Conservation (phyloP, 2,888 invertebrate genomes). For the Masnerella sp. region DNA sequence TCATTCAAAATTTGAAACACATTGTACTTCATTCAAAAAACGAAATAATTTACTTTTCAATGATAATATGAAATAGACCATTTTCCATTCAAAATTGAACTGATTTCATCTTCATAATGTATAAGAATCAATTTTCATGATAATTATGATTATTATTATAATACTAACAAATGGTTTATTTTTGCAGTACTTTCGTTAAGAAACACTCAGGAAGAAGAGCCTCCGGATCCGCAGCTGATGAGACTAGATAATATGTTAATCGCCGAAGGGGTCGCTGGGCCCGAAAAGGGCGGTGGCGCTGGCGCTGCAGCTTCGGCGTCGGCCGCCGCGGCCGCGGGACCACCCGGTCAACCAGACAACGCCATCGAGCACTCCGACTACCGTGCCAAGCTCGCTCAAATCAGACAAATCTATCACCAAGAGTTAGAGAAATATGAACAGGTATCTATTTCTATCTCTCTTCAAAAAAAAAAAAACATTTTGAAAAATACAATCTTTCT, state of each 20-base stretch:
- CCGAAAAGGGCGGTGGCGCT: conserved; percentile 94
- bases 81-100: too few species aligned
- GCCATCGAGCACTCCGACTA: conserved; percentile 99
- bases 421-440: too few species aligned
- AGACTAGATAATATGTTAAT: conserved; percentile 99
- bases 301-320: conserved; percentile 94
- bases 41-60: too few species aligned
- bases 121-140: too few species aligned
- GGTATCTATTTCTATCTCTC: too few species aligned
- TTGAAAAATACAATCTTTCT: neutral
- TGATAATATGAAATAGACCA: too few species aligned
- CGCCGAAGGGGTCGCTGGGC: conserved; percentile 98
- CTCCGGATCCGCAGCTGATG: conserved; percentile 99
- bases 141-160: too few species aligned
- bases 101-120: too few species aligned
- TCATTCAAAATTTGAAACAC: too few species aligned
- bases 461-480: neutral
- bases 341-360: conserved; percentile 90
- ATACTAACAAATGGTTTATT: too few species aligned
- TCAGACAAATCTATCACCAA: conserved; percentile 99
- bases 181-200: conserved; percentile 91
- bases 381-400: conserved; percentile 98
- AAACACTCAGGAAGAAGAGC: conserved; percentile 98
- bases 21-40: too few species aligned
- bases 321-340: conserved; percentile 84